Conservation (phyloP, 2,888 invertebrate species). For the Ellobium chinense region DNA sequence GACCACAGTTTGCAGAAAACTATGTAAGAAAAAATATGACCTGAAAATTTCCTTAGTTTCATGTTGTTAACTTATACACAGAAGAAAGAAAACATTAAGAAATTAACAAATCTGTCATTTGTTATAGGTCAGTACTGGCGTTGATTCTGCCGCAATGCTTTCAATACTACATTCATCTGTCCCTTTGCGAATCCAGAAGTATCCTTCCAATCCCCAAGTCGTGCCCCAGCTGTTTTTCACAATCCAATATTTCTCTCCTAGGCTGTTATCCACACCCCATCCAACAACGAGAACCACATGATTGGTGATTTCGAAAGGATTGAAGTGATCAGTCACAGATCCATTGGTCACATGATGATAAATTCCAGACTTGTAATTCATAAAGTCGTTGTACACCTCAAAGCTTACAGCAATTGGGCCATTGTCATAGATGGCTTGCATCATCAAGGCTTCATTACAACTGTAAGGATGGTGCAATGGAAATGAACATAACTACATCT, state of each 20-base stretch:
- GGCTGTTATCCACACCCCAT: slow-evolving; percentile 77
- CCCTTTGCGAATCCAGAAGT: slow-evolving; percentile 77
- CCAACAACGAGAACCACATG: slow-evolving; percentile 81
- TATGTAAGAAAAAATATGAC: not conserved
- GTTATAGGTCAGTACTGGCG: slow-evolving; percentile 61
- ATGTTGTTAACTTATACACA: not conserved
- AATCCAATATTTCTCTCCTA: slow-evolving; percentile 77
- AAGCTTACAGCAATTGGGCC: slow-evolving; percentile 80
- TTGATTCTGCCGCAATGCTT: slow-evolving; percentile 76
- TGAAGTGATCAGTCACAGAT: slow-evolving; percentile 73
- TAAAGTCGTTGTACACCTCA: slow-evolving; percentile 79
- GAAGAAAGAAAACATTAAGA: not conserved
- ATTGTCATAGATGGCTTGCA: slow-evolving; percentile 77
- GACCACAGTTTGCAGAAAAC: too few species aligned
- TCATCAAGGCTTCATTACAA: slow-evolving; percentile 80
- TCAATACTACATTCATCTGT: slow-evolving; percentile 78
- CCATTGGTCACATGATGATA: slow-evolving; percentile 78
- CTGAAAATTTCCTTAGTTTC: not conserved
- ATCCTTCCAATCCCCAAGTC: slow-evolving; percentile 77
- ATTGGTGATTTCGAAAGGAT: slow-evolving; percentile 80
- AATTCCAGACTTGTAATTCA: slow-evolving; percentile 78
- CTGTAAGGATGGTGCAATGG: too few species aligned
- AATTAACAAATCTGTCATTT: slow-evolving; percentile 14
- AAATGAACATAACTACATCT: too few species aligned
- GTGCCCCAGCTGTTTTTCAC: slow-evolving; percentile 79